phyloP scores from a whole-genome alignment of 2,888 invertebrate genomes.

The Chaetogeoica ovagalla region DNA sequence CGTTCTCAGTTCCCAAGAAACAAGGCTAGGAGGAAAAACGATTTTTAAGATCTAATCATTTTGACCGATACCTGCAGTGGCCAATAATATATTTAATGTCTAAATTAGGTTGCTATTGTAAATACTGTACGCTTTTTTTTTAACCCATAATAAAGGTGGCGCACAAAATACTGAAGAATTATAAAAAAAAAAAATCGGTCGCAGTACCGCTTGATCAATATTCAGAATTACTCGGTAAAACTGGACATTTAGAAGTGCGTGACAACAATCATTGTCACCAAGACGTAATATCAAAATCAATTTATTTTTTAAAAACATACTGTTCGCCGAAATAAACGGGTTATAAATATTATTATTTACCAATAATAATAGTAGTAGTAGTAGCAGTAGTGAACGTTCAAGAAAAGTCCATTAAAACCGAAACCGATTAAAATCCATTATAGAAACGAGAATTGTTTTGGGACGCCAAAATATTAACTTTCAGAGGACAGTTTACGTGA shows the following conservation, averaged over 20 bases:
- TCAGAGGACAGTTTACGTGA: too few relatives aligned
- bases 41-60: neutral
- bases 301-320: neutral
- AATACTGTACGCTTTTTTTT: neutral
- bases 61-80: neutral
- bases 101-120: neutral
- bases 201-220: neutral
- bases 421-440: too few relatives aligned
- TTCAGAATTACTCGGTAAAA: neutral
- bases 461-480: too few relatives aligned
- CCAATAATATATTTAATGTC: neutral
- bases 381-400: neutral
- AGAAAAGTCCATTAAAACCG: neutral
- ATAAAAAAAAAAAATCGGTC: conserved; percentile 10
- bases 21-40: neutral
- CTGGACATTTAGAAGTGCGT: neutral
- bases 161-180: conserved; percentile 9
- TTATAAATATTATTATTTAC: neutral
- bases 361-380: too few relatives aligned
- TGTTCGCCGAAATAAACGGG: neutral
- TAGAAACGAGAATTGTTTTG: too few relatives aligned
- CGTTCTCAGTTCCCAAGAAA: neutral
- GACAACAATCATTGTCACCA: neutral
- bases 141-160: neutral
- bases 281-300: neutral